Base-by-base conservation (phyloP, 2,888 invertebrate genomes). In the Melieria picta region DNA sequence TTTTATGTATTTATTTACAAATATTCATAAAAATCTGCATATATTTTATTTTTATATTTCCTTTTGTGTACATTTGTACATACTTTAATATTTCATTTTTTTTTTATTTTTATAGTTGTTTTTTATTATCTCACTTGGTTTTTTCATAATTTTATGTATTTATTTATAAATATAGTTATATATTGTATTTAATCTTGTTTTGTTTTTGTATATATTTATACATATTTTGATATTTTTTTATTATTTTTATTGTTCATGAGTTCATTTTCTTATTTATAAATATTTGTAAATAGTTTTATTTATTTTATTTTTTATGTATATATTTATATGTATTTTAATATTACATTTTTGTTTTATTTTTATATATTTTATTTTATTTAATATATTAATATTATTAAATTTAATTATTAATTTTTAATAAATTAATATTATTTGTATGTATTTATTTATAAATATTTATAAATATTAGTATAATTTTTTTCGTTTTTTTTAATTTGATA, bases 221-320 rank as follows among this genome's bases (percentile, higher is more conserved):
- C 10, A 13, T 69, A 60, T 74, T 64, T 43, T 4, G 57, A 48
- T 65, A 63, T 52, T 62, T 50, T 50, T 60, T 62, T 16, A 55
- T 9, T 5, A 58, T 61, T 63, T 30, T 52, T 52, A 63, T 71
- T 48, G 50, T 61, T 52, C 60, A 60, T 68, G 47, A 62, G 66
- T 60, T 56, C 9, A 62, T 62, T 60, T 16, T 16, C 16, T 16
- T 16, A 1, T 16, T 16, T 16, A 16, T 16, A 1, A 16, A 16
- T 16, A 16, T 16, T 1, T 16, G 1, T 16, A 16, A 16, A 16
- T 16, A 16, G 16, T 16, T 16, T 0, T 16, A 57, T 60, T 50
- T 68, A 62, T 70, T 73, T 63, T 65, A 16, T 7, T 30, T 57
- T 65, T 48, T 43, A 45, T 74, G 69, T 56, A 62, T 56, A 11